Conservation (phyloP, 2,888 invertebrate species). For the Calephelis perditalis region DNA sequence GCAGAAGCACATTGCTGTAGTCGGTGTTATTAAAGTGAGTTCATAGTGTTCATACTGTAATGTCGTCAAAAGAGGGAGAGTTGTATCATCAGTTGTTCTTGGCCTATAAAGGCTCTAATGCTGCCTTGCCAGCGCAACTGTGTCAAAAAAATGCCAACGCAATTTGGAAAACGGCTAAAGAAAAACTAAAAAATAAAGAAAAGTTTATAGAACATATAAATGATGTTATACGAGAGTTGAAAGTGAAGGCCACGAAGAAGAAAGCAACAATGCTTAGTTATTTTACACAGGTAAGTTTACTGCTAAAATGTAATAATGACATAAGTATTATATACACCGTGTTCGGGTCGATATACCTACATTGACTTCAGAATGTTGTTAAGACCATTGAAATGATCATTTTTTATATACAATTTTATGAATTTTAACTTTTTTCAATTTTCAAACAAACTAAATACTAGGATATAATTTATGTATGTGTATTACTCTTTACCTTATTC, state of each 20-base stretch:
- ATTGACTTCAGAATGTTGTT: too few relatives aligned
- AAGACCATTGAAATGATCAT: too few relatives aligned
- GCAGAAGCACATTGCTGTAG: too few relatives aligned
- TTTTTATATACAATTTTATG: too few relatives aligned
- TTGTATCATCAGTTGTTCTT: constrained; percentile 16
- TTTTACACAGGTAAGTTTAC: constrained; percentile 16
- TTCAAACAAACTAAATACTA: too few relatives aligned
- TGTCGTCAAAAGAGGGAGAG: constrained; percentile 14
- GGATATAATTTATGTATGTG: background rate
- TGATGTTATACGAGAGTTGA: constrained; percentile 15
- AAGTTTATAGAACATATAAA: constrained; percentile 14
- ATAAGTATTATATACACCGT: constrained; percentile 11
- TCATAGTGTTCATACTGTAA: constrained; percentile 13
- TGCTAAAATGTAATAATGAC: constrained; percentile 12
- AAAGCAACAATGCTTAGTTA: constrained; percentile 17
- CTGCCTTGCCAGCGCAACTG: constrained; percentile 11
- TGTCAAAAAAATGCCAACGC: constrained; percentile 14
- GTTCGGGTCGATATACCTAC: constrained; percentile 2
- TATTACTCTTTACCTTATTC: constrained; percentile 1
- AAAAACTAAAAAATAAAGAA: constrained; percentile 12
- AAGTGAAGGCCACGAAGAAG: constrained; percentile 17
- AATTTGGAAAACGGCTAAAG: constrained; percentile 14
- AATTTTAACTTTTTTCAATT: too few relatives aligned
- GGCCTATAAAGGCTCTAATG: constrained; percentile 13
- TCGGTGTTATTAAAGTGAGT: too few relatives aligned